Conservation (phyloP, 1,140 invertebrate genomes). For the Aradophagus sp. region DNA sequence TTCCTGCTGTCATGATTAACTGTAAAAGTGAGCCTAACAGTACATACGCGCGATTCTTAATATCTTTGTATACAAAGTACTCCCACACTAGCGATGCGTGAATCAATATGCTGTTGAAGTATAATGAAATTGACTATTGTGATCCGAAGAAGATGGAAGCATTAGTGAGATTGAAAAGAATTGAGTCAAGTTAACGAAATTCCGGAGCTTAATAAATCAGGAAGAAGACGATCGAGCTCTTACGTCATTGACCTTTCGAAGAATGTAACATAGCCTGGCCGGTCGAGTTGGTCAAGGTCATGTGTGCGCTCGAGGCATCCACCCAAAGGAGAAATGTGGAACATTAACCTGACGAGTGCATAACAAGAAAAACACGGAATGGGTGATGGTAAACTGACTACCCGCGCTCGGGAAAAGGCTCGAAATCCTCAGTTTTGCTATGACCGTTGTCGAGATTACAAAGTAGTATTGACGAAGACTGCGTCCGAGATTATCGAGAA, state of each 20-base stretch:
- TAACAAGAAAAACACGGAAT: conserved; percentile 53
- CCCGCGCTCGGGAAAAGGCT: conserved; percentile 59
- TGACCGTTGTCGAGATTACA: conserved; percentile 65
- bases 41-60: conserved; percentile 33
- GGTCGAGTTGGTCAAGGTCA: conserved; percentile 68
- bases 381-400: conserved; percentile 64
- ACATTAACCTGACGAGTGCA: conserved; percentile 62
- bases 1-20: conserved; percentile 43
- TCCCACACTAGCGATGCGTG: conserved; percentile 11
- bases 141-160: too few species aligned
- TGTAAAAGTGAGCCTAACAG: conserved; percentile 41
- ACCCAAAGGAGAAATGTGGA: conserved; percentile 63
- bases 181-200: too few species aligned
- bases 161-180: too few species aligned
- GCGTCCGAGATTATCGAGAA: too few species aligned
- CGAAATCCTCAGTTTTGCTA: conserved; percentile 71
- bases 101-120: too few species aligned
- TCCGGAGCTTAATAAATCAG: too few species aligned
- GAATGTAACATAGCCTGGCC: conserved; percentile 47
- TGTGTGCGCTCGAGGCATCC: conserved; percentile 40
- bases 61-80: conserved; percentile 26
- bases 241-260: conserved; percentile 51
- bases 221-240: conserved; percentile 3
- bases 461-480: too few species aligned
- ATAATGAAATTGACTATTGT: too few species aligned